These are phyloP conservation scores for Drosophila eohydei DNA, from an alignment of 2,888 invertebrate genomes.

Conservation along the genomic window DNA sequence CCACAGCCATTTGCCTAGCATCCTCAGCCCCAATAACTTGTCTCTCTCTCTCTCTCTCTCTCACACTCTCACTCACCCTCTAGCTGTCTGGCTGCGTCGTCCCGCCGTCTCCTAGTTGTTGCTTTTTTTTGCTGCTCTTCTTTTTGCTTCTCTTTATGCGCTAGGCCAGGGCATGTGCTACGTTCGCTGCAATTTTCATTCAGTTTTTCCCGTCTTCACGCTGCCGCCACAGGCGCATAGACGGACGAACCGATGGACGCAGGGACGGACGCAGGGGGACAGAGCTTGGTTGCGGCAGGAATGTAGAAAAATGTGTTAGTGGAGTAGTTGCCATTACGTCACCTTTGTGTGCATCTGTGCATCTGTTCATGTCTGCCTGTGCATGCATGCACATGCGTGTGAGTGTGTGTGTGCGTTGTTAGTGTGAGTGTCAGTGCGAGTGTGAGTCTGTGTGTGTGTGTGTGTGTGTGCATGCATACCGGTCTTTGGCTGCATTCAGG, in stretches of 20 bases:
- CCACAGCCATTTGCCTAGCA: conserved; percentile 58
- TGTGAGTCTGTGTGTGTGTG: conserved; percentile 1
- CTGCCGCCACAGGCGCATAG: conserved; percentile 23
- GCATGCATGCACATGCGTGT: conserved; percentile 9
- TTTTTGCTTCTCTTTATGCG: conserved; percentile 30
- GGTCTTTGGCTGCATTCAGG: conserved; percentile 54
- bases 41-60: conserved; percentile 13
- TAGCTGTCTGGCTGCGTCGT: conserved; percentile 17
- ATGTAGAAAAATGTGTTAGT: conserved; percentile 85
- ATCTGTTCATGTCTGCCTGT: conserved; percentile 28
- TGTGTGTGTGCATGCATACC: conserved; percentile 31
- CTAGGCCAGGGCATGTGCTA: conserved; percentile 29
- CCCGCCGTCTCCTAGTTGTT: background rate
- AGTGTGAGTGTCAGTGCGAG: conserved; percentile 3
- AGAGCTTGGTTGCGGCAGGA: conserved; percentile 70
- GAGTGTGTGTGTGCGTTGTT: conserved; percentile 12
- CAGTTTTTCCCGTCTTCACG: conserved; percentile 48
- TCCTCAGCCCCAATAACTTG: conserved; percentile 22
- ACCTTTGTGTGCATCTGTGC: conserved; percentile 67
- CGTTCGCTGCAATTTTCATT: conserved; percentile 59
- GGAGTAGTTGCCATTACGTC: conserved; percentile 85
- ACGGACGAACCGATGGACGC: conserved; percentile 4
- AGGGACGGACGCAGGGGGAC: conserved; percentile 12
- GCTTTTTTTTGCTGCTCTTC: background rate
- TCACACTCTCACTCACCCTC: conserved; percentile 18